Conservation (phyloP, 2,113 vertebrate species). For the Lepisosteus osseus region DNA sequence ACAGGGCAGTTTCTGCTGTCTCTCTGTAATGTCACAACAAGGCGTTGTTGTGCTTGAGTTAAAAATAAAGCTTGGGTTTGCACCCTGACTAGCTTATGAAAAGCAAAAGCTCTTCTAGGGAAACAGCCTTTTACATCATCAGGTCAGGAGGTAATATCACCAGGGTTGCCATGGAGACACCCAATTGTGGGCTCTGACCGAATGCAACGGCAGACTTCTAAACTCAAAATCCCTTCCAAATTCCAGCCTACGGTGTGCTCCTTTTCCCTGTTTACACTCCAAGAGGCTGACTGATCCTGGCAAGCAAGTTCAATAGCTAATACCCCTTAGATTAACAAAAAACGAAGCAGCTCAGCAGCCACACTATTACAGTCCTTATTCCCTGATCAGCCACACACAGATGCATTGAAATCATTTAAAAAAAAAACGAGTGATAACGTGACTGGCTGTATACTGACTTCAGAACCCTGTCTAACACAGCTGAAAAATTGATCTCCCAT, state of each 20-base stretch:
- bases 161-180: conserved; percentile 70
- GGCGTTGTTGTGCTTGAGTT: neutral
- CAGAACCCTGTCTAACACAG: conserved; percentile 48
- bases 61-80: neutral
- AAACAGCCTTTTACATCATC: conserved; percentile 64
- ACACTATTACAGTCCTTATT: conserved; percentile 33
- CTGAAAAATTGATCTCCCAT: conserved; percentile 79
- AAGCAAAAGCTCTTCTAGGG: conserved; percentile 56
- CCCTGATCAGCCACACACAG: conserved; percentile 59
- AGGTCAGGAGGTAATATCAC: conserved; percentile 71
- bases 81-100: conserved; percentile 39
- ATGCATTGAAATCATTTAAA: conserved; percentile 29
- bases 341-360: conserved; percentile 45
- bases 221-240: conserved; percentile 49
- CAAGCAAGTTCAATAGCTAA: conserved; percentile 66
- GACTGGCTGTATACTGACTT: conserved; percentile 32
- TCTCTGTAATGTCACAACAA: neutral
- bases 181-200: conserved; percentile 57
- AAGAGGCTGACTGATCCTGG: conserved; percentile 59
- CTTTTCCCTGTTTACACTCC: conserved; percentile 39
- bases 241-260: conserved; percentile 20
- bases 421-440: conserved; percentile 40
- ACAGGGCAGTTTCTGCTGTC: neutral
- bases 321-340: conserved; percentile 66
- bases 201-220: conserved; percentile 51